Percentiles rank a stretch among this genome's conserved stretches.
These are phyloP conservation scores for Rhopalosiphum maidis DNA, from an alignment of 1,140 invertebrate species.

Conservation along the genomic window DNA sequence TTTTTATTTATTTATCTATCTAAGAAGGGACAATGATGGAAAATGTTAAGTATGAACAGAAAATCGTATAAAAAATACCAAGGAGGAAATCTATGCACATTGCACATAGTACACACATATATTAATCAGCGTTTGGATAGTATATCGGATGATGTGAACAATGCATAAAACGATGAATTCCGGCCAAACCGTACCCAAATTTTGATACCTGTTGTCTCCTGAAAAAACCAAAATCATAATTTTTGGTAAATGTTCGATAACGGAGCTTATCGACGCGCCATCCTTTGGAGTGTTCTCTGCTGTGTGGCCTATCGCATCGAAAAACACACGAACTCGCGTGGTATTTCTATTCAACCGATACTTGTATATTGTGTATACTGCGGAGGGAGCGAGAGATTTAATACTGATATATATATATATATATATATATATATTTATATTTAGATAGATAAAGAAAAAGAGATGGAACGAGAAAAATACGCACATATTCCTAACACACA, in stretches of 20 bases:
- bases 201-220: background rate
- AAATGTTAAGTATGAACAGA: too few relatives aligned
- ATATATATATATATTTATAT: background rate
- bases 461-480: background rate
- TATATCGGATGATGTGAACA: background rate
- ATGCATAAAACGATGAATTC: background rate
- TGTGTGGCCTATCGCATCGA: background rate
- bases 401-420: background rate
- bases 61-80: background rate
- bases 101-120: too few relatives aligned
- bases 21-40: too few relatives aligned
- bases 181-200: background rate
- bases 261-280: background rate
- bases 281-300: background rate
- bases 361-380: too few relatives aligned
- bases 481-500: background rate
- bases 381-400: background rate
- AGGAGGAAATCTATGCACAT: background rate
- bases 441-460: background rate
- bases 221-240: background rate
- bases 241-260: background rate
- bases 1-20: background rate
- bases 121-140: background rate
- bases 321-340: background rate
- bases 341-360: slow-evolving; percentile 9